Percentiles rank a stretch among this genome's conserved stretches.
Evolutionary conservation across 1,140 invertebrate species (phyloP).

Genomic region (Homalodisca vitripennis): DNA sequence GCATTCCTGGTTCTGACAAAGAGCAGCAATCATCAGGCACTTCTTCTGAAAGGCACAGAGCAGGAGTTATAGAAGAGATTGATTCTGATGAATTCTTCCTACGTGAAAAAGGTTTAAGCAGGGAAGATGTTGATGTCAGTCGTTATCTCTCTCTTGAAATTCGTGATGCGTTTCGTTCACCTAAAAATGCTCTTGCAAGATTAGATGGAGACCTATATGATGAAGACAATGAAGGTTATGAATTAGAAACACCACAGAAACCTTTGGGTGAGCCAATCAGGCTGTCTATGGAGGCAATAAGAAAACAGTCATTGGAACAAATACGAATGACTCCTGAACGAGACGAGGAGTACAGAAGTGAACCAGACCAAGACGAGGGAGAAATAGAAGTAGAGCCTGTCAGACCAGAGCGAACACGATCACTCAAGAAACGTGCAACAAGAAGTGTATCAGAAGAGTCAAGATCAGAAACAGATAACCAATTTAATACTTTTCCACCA

Average conservation of each 20-base stretch:
- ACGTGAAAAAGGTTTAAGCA: constrained; percentile 72
- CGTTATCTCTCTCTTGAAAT: constrained; percentile 75
- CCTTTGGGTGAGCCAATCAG: constrained; percentile 31
- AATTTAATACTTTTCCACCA: constrained; percentile 47
- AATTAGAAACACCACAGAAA: constrained; percentile 37
- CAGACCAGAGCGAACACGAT: constrained; percentile 40
- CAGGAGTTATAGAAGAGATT: constrained; percentile 75
- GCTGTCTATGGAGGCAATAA: constrained; percentile 12
- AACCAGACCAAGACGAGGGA: constrained; percentile 48
- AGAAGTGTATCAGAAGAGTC: constrained; percentile 39
- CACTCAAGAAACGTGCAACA: constrained; percentile 45
- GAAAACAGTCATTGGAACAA: constrained; percentile 16
- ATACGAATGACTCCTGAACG: constrained; percentile 24
- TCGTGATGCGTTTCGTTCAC: constrained; percentile 67
- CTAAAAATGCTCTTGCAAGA: constrained; percentile 60
- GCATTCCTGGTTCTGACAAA: constrained; percentile 43
- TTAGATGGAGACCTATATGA: constrained; percentile 51
- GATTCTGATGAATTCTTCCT: constrained; percentile 85
- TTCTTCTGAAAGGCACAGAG: constrained; percentile 51
- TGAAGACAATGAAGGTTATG: constrained; percentile 41
- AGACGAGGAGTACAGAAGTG: neutral
- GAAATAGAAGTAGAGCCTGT: constrained; percentile 34
- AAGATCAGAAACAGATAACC: constrained; percentile 35
- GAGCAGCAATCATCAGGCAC: constrained; percentile 53
- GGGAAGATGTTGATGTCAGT: constrained; percentile 75